These are phyloP conservation scores for Silurus aristotelis DNA, from an alignment of 2,797 vertebrate species.

Conservation along the genomic window DNA sequence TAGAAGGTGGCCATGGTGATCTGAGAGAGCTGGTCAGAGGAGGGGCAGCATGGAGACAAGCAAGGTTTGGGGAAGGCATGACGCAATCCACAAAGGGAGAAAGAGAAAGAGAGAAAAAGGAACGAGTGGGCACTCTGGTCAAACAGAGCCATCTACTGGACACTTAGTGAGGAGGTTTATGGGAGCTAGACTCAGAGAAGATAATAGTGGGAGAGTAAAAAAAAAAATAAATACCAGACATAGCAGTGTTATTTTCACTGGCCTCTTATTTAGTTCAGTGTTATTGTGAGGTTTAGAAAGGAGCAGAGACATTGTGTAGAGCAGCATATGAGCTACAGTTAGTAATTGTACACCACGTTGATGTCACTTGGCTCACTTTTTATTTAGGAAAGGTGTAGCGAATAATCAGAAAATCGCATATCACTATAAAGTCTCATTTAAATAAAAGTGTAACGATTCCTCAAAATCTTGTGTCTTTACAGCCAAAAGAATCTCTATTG, in stretches of 20 bases:
- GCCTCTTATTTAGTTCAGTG: background rate
- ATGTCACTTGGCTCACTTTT: background rate
- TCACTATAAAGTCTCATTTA: background rate
- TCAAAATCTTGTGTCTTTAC: background rate
- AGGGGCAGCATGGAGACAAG: conserved; percentile 44
- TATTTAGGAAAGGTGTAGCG: background rate
- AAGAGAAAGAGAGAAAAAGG: conserved; percentile 12
- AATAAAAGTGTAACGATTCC: background rate
- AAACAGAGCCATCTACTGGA: conserved; percentile 68
- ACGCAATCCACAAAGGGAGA: conserved; percentile 42
- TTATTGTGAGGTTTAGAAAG: background rate
- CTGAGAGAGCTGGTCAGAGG: conserved; percentile 56
- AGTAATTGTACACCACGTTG: background rate
- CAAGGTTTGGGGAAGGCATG: conserved; percentile 42
- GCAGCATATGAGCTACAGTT: too few species aligned
- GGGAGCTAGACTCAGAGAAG: background rate
- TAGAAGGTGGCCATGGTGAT: conserved; percentile 55
- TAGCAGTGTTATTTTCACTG: background rate
- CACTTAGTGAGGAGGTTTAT: background rate
- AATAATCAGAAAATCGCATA: background rate
- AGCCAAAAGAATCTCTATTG: background rate
- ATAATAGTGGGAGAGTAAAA: background rate
- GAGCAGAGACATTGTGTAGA: background rate
- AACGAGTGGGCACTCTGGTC: conserved; percentile 32
- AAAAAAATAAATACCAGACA: background rate